phyloP scores from a whole-genome alignment of 2,888 invertebrate genomes.

The Acrobeloides nanus region DNA sequence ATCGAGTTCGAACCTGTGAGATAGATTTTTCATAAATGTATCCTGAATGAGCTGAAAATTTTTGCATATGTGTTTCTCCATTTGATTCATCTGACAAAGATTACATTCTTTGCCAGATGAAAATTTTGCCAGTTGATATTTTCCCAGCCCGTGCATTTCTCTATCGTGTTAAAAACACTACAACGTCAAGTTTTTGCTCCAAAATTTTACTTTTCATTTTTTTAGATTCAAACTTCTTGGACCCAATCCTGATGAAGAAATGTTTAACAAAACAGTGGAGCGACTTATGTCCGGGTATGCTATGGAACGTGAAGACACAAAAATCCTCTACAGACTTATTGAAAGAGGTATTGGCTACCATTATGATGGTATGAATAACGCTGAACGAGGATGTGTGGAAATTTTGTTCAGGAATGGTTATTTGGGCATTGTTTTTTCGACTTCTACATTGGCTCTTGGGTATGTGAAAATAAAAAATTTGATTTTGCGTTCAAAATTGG shows the following conservation, averaged over 20 bases:
- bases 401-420: slow-evolving; percentile 48
- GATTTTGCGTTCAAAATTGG: slow-evolving; percentile 1
- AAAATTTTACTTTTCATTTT: too few relatives aligned
- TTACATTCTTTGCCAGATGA: too few relatives aligned
- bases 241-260: slow-evolving; percentile 33
- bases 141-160: too few relatives aligned
- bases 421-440: slow-evolving; percentile 48
- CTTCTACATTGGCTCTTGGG: slow-evolving; percentile 49
- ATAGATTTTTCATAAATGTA: too few relatives aligned
- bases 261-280: slow-evolving; percentile 41
- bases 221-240: slow-evolving; percentile 40
- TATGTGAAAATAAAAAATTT: slow-evolving; percentile 10
- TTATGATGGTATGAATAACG: slow-evolving; percentile 42
- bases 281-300: slow-evolving; percentile 29
- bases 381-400: slow-evolving; percentile 48
- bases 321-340: slow-evolving; percentile 37
- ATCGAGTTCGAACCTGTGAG: too few relatives aligned
- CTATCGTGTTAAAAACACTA: too few relatives aligned
- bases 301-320: slow-evolving; percentile 20
- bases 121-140: too few relatives aligned
- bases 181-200: too few relatives aligned
- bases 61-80: too few relatives aligned
- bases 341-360: slow-evolving; percentile 51
- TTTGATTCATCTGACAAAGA: too few relatives aligned
- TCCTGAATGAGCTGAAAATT: too few relatives aligned